Conservation (phyloP, 2,113 vertebrate genomes). For the Syngnathus scovelli region DNA sequence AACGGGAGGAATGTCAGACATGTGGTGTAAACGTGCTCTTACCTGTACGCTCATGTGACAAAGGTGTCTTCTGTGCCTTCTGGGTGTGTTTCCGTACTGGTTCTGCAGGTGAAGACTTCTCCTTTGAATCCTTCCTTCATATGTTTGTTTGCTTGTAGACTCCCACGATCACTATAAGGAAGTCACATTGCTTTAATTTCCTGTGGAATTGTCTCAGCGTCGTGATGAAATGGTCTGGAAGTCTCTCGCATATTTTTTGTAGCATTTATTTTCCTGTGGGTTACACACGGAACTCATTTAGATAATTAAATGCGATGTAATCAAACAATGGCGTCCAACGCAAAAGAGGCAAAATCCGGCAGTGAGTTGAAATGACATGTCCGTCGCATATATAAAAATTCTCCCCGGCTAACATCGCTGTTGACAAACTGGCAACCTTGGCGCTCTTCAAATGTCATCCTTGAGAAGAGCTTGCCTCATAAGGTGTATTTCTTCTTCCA, state of each 20-base stretch:
- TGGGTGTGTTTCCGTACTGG: slow-evolving; percentile 40
- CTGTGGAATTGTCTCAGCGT: neutral
- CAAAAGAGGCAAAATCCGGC: too few relatives aligned
- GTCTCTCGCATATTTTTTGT: too few relatives aligned
- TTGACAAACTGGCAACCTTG: neutral
- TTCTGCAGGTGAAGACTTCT: slow-evolving; percentile 19
- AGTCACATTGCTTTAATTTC: neutral
- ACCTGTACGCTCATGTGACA: slow-evolving; percentile 17
- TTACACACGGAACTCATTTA: neutral
- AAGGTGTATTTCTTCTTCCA: neutral
- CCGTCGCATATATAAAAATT: neutral
- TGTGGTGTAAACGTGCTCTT: slow-evolving; percentile 35
- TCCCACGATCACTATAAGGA: slow-evolving; percentile 17
- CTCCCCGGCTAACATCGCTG: neutral
- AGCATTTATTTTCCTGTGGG: neutral
- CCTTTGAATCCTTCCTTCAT: neutral
- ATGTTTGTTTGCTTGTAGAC: neutral
- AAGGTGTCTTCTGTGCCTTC: neutral
- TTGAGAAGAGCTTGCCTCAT: neutral
- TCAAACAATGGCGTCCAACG: too few relatives aligned
- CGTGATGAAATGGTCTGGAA: neutral
- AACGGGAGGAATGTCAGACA: slow-evolving; percentile 40
- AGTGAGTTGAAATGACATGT: too few relatives aligned
- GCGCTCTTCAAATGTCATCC: neutral
- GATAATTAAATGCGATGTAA: neutral